Evolutionary conservation across 2,888 invertebrate genomes (phyloP).

Genomic region (Drosophila lutescens): DNA sequence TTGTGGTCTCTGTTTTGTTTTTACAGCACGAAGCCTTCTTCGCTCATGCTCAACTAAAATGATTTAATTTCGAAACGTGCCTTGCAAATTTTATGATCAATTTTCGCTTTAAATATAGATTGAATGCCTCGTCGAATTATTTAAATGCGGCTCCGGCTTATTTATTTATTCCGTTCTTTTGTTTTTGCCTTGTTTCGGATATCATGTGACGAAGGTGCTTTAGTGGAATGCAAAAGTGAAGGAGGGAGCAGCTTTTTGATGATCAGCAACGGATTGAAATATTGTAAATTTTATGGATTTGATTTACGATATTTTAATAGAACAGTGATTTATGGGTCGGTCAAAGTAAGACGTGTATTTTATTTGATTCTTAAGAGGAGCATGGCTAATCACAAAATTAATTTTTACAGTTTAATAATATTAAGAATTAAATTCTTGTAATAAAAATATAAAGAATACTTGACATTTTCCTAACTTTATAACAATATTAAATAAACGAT

Average conservation of each 20-base stretch:
- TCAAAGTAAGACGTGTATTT: neutral
- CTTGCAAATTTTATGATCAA: conserved; percentile 69
- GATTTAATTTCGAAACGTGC: conserved; percentile 82
- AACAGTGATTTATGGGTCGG: conserved; percentile 22
- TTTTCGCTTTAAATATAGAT: conserved; percentile 57
- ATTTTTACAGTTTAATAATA: too few relatives aligned
- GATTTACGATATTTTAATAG: conserved; percentile 39
- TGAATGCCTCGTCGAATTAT: conserved; percentile 38
- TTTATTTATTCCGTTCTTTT: conserved; percentile 28
- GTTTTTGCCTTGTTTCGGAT: conserved; percentile 37
- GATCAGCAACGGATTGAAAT: conserved; percentile 17
- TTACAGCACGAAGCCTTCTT: conserved; percentile 31
- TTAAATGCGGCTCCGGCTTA: conserved; percentile 34
- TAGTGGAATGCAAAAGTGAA: conserved; percentile 15
- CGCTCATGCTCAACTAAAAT: conserved; percentile 76
- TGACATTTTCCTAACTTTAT: too few relatives aligned
- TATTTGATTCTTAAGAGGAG: neutral
- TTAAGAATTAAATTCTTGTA: too few relatives aligned
- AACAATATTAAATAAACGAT: neutral
- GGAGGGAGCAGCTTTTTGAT: conserved; percentile 28
- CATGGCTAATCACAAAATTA: too few relatives aligned
- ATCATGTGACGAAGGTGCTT: conserved; percentile 43
- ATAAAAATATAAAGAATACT: too few relatives aligned
- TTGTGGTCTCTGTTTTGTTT: conserved; percentile 11
- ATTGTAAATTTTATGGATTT: conserved; percentile 28